Evolutionary conservation across 2,888 invertebrate species (phyloP), one percentile per base, ranked within the genome.

Genomic region (Heliconius erato): DNA sequence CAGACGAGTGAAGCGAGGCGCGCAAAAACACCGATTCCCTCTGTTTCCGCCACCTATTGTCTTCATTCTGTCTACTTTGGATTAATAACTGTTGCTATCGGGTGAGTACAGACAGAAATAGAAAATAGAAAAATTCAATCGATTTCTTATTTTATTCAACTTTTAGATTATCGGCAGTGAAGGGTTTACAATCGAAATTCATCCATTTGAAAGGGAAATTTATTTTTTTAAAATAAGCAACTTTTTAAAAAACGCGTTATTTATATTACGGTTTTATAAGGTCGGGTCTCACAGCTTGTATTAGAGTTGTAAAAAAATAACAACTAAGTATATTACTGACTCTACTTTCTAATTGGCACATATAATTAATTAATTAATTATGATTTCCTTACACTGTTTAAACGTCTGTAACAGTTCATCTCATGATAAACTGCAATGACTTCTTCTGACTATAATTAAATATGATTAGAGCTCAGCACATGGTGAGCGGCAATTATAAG

Each of bases 351-450:
- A 87, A 87, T 77, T 86, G 83, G 85, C 84, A 74, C 85, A 85
- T 83, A 86, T 86, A 87, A 74, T 74, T 74, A 74, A n/a, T 63
- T 28, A 67, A 59, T 76, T 59, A 44, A 72, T 67, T 28, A 76
- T 93, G 91, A 92, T 93, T 92, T 91, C 92, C 92, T 91, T 91
- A 90, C 86, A 85, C 88, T 88, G 88, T 94, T 93, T 92, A 88
- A 92, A 90, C 91, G 90, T 92, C 89, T 92, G 94, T 94, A 95
- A 95, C 96, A 94, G 95, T 95, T 95, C 92, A 94, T 96, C 94
- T 94, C 96, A 95, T 95, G 96, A 93, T 94, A 92, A 94, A 92
- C 92, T 88, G 93, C 95, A 95, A 95, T 95, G 95, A 95, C 92
- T 95, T 91, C 92, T 91, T 91, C 91, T 92, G 82, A 85, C 92